These are phyloP conservation scores for Enoplosus armatus DNA, from an alignment of 2,797 vertebrate genomes.

Conservation along the genomic window DNA sequence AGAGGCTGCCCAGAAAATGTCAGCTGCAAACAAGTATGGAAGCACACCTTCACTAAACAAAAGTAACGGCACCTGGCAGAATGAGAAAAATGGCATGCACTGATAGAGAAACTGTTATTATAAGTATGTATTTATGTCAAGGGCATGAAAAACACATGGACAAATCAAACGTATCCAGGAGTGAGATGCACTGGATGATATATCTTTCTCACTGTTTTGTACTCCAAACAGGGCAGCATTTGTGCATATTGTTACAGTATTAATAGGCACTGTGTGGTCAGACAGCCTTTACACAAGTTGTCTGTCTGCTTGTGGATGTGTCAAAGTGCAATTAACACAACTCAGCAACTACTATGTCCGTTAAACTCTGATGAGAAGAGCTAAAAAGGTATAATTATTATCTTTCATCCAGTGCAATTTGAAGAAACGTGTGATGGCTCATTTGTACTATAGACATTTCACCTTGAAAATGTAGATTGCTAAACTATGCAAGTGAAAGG, in stretches of 20 bases:
- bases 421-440: constrained; percentile 19
- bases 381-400: constrained; percentile 26
- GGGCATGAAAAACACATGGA: constrained; percentile 37
- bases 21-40: constrained; percentile 82
- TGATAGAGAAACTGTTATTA: constrained; percentile 46
- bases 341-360: constrained; percentile 44
- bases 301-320: constrained; percentile 77
- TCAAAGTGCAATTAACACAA: constrained; percentile 85
- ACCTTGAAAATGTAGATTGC: constrained; percentile 23
- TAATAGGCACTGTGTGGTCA: constrained; percentile 59
- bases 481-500: not conserved
- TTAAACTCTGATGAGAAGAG: constrained; percentile 19
- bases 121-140: constrained; percentile 11
- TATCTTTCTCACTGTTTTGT: constrained; percentile 61
- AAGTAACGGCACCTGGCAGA: constrained; percentile 88
- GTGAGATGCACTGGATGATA: constrained; percentile 28
- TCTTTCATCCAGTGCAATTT: constrained; percentile 34
- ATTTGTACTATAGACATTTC: constrained; percentile 28
- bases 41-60: constrained; percentile 93
- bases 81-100: constrained; percentile 87
- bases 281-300: constrained; percentile 59
- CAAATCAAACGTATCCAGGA: constrained; percentile 55
- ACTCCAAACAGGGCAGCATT: constrained; percentile 56
- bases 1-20: constrained; percentile 86
- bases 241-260: constrained; percentile 73